phyloP scores from a whole-genome alignment of 2,113 vertebrate species.

The Polypterus bichir region DNA sequence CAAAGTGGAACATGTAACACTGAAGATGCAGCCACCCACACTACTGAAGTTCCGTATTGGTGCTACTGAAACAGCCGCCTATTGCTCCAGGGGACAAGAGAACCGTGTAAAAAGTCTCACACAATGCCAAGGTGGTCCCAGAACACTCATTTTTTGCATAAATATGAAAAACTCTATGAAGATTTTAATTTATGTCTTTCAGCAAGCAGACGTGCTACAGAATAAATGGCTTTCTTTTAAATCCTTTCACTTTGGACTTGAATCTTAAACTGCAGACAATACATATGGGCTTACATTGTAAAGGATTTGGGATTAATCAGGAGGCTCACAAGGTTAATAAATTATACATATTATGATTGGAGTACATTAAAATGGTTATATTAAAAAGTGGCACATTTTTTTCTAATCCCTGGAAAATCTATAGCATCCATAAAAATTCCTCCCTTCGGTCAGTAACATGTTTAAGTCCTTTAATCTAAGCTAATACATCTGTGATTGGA shows the following conservation, averaged over 20 bases:
- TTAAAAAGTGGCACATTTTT: slow-evolving; percentile 43
- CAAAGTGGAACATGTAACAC: slow-evolving; percentile 9
- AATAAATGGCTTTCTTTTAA: slow-evolving; percentile 29
- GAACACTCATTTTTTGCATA: slow-evolving; percentile 4
- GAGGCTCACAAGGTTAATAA: slow-evolving; percentile 65
- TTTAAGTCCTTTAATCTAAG: too few species aligned
- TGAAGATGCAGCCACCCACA: not conserved
- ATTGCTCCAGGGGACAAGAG: not conserved
- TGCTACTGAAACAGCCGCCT: not conserved
- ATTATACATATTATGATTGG: slow-evolving; percentile 58
- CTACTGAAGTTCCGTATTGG: not conserved
- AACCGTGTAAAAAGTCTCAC: not conserved
- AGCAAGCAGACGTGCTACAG: slow-evolving; percentile 23
- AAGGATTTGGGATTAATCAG: slow-evolving; percentile 58
- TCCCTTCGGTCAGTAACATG: not conserved
- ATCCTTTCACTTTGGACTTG: slow-evolving; percentile 43
- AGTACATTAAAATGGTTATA: slow-evolving; percentile 56
- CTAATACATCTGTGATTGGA: too few species aligned
- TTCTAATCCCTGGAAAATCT: not conserved
- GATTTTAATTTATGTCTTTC: not conserved
- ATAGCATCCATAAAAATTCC: not conserved
- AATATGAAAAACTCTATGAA: too few species aligned
- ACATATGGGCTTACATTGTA: slow-evolving; percentile 52
- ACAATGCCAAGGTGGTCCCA: slow-evolving; percentile 3
- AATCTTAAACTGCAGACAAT: slow-evolving; percentile 60